Percentiles rank a stretch among this genome's conserved stretches.
Conservation (phyloP, 2,113 vertebrate genomes). For the Phylloscopus trochiloides region DNA sequence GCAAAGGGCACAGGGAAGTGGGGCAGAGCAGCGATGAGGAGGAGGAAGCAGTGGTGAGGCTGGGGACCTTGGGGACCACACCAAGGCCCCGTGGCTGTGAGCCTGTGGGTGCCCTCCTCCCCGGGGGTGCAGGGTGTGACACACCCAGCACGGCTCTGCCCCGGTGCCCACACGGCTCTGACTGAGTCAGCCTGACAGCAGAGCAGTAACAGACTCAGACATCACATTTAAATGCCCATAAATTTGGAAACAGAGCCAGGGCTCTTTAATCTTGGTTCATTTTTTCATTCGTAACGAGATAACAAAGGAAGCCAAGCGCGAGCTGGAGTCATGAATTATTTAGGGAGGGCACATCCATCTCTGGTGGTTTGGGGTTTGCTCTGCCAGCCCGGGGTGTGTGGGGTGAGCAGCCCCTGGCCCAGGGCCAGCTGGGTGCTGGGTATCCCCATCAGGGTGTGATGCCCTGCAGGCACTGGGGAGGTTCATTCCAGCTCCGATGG, state of each 20-base stretch:
- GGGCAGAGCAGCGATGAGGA: neutral
- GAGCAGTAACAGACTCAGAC: neutral
- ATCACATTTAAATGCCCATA: conserved; percentile 22
- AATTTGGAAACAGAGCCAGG: conserved; percentile 37
- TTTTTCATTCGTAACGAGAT: neutral
- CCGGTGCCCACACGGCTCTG: neutral
- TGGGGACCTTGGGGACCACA: rapidly evolving
- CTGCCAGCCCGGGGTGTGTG: neutral
- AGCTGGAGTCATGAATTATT: neutral
- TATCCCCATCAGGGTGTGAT: neutral
- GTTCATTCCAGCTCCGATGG: neutral
- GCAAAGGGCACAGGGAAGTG: neutral
- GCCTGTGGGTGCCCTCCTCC: neutral
- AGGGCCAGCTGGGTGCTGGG: neutral
- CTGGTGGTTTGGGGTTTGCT: neutral
- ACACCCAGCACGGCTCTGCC: rapidly evolving
- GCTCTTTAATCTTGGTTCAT: conserved; percentile 41
- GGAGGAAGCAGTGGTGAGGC: neutral
- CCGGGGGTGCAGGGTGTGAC: neutral
- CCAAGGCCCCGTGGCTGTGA: rapidly evolving
- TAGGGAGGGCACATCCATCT: neutral
- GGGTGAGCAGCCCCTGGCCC: neutral
- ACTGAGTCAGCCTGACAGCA: neutral
- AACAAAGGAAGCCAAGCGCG: neutral
- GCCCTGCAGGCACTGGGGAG: neutral